Percentiles rank a stretch among this genome's conserved stretches.
phyloP scores from a whole-genome alignment of 1,140 invertebrate genomes.

The Diorhabda elongata region DNA sequence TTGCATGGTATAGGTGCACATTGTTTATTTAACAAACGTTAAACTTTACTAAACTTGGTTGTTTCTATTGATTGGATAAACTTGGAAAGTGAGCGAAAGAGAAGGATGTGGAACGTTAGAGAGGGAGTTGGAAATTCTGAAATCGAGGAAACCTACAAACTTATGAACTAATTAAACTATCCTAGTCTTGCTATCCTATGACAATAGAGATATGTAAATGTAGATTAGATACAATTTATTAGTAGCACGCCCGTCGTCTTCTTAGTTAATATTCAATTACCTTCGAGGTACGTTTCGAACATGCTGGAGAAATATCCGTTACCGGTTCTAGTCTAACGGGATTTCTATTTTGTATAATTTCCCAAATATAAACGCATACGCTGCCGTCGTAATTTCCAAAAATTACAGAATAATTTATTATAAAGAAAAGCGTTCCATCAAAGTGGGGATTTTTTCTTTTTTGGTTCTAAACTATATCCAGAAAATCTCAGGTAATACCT shows the following conservation, averaged over 20 bases:
- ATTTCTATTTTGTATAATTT: neutral
- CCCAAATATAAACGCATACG: neutral
- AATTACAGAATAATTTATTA: no score
- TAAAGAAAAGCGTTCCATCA: no score
- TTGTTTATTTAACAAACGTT: slow-evolving; percentile 47
- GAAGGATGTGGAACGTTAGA: slow-evolving; percentile 20
- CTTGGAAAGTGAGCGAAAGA: slow-evolving; percentile 24
- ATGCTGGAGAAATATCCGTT: slow-evolving; percentile 6
- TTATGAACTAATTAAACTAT: slow-evolving; percentile 47
- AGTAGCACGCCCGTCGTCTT: slow-evolving; percentile 19
- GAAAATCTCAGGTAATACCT: no score
- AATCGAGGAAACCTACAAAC: slow-evolving; percentile 39
- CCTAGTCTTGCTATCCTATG: slow-evolving; percentile 40
- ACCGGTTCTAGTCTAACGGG: neutral
- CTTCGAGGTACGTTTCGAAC: slow-evolving; percentile 15
- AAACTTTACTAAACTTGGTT: slow-evolving; percentile 40
- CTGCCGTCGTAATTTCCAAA: no score
- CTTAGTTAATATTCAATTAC: slow-evolving; percentile 20
- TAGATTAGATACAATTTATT: slow-evolving; percentile 34
- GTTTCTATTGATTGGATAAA: slow-evolving; percentile 44
- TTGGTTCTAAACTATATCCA: no score
- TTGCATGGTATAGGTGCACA: slow-evolving; percentile 39
- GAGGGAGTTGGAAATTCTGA: slow-evolving; percentile 10
- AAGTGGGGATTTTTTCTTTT: no score
- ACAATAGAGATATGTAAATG: slow-evolving; percentile 47